Evolutionary conservation across 2,797 vertebrate genomes (phyloP), one percentile per base, ranked within the genome.

Genomic region (Lindbergichthys nudifrons): DNA sequence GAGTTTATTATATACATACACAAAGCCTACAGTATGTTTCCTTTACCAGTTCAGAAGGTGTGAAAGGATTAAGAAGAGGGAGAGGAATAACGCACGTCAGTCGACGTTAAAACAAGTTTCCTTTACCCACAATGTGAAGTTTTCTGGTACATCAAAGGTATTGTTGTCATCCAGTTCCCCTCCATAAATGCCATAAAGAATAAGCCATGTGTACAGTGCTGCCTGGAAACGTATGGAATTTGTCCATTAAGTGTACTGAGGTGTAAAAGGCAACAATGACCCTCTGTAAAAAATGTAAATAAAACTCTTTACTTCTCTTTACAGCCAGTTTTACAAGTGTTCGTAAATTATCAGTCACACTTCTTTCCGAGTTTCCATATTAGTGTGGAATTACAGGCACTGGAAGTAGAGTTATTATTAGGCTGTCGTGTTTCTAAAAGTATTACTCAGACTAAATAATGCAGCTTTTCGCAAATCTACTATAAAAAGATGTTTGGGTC

Each of bases 291-390:
- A 30, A 45, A 14, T n/a, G 18, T 2, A 0, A 50, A 14, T 36
- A 36, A 81, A 82, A 73, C 15, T n/a, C n/a, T n/a, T n/a, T n/a
- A n/a, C 69, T 62, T 73, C 67, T 78, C 46, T 75, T 70, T 85
- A 52, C 85, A 36, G 77, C 32, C 18, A 46, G 51, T 85, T 89
- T 88, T 81, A 84, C 73, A 77, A 84, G 72, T 42, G 42, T 88
- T 77, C 41, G 53, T 84, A 74, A 87, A 89, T 80, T 23, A 81
- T 81, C 63, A 81, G 73, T 86, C 82, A 82, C 60, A 67, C 64
- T 84, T 78, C 53, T 61, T 79, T 85, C 75, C 60, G 73, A 83
- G 23, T 87, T 91, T 90, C 78, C 77, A 81, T 84, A 75, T 86
- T 88, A 81, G 62, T 69, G 80, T 45, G 61, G 58, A 91, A 73